phyloP scores from a whole-genome alignment of 2,888 invertebrate genomes.

The Trimorus sp. region DNA sequence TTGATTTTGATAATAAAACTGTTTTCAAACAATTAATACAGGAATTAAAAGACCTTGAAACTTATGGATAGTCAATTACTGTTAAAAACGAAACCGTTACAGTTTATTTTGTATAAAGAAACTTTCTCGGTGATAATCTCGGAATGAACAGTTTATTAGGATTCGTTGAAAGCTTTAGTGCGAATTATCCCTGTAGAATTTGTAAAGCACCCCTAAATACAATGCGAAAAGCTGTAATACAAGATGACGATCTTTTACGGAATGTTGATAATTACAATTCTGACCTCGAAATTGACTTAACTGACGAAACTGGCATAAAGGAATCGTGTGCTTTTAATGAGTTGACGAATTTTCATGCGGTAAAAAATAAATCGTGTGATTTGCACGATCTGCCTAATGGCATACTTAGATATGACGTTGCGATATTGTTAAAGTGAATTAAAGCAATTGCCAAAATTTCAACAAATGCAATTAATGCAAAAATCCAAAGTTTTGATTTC shows the following conservation, averaged over 20 bases:
- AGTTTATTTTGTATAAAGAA: conserved; percentile 4
- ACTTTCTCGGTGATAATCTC: neutral
- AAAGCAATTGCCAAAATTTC: neutral
- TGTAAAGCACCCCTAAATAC: conserved; percentile 12
- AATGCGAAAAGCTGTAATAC: conserved; percentile 2
- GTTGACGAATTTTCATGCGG: conserved; percentile 69
- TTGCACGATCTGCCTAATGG: conserved; percentile 71
- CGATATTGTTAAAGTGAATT: neutral
- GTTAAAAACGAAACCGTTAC: neutral
- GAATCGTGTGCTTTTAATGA: conserved; percentile 3
- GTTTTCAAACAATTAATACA: conserved; percentile 7
- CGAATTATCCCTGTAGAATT: conserved; percentile 14
- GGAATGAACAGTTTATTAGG: conserved; percentile 12
- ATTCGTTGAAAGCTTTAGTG: conserved; percentile 1
- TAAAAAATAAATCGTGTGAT: conserved; percentile 72
- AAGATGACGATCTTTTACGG: neutral
- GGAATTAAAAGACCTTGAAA: neutral
- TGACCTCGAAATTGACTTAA: neutral
- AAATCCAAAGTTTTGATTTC: conserved; percentile 2
- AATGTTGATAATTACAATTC: conserved; percentile 5
- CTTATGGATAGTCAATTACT: neutral
- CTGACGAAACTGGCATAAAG: neutral
- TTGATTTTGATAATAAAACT: neutral
- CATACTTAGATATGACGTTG: conserved; percentile 9
- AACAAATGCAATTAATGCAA: conserved; percentile 11